Base-by-base conservation (phyloP, 2,888 invertebrate genomes). In the Andrena minutula region DNA sequence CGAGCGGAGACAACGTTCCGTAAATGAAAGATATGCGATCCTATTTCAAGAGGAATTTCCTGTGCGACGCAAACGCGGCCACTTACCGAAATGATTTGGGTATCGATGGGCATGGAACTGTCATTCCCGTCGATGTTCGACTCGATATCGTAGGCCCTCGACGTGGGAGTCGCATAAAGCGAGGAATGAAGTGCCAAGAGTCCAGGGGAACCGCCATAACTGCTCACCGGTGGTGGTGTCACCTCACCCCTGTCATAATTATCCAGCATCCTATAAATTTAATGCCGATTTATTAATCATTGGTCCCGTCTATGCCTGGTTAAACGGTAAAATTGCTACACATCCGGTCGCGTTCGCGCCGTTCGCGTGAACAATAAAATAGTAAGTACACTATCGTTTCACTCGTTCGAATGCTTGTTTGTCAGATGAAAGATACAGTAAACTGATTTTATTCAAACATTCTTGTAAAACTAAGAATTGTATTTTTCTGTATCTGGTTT, bases 171-270 rank as follows among this genome's bases (percentile, higher is more conserved):
- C 76, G 91, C 91, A 85, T 94, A 94, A 69, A 93, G 91, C 82
- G 94, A 93, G 51, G 93, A 93, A 89, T 93, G 94, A 76, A 93
- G 92, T 61, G 93, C 92, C 86, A 93, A 85, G 75, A 93, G 92
- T 65, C 94, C 93, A 2, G 93, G 91, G 2, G 93, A 92, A 70
- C 93, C 90, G 80, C 92, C 93, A 87, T 93, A 94, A 86, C 93
- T 92, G 86, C 92, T 91, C 69, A 92, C 92, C 68, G 93, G 92
- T 47, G 93, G 93, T 81, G 94, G 93, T 88, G 94, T 94, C 91
- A 94, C 91, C 91, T 93, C 93, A 83, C 93, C 92, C 87, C 94
- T 91, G 86, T 94, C 93, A 91, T 94, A 94, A 90, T 92, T 94
- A 85, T 94, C 94, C 92, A 94, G 91, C 94, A 94, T 94, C 84